Evolutionary conservation across 2,888 invertebrate genomes (phyloP).

Genomic region (Cordilura impudica): DNA sequence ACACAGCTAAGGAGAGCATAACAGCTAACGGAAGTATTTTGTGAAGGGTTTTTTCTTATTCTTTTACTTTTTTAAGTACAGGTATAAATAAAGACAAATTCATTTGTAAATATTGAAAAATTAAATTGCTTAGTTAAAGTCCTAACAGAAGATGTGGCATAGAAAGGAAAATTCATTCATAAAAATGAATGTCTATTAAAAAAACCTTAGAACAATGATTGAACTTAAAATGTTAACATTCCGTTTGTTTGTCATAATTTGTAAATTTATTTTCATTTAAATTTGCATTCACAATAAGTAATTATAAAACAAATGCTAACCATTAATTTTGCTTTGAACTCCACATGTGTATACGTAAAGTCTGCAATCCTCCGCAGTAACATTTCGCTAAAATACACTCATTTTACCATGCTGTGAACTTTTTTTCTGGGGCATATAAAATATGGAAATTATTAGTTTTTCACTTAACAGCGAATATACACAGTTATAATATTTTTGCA

Average conservation of each 20-base stretch:
- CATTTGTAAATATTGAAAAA: not conserved
- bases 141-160: no score
- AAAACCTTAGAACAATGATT: not conserved
- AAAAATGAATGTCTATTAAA: not conserved
- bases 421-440: constrained; percentile 14
- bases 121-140: not conserved
- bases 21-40: constrained; percentile 56
- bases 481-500: constrained; percentile 23
- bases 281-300: not conserved
- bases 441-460: constrained; percentile 18
- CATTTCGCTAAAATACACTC: not conserved
- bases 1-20: constrained; percentile 3
- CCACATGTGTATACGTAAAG: not conserved
- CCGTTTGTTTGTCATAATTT: no score
- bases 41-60: constrained; percentile 39
- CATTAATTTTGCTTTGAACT: not conserved
- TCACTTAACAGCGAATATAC: not conserved
- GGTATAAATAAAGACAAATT: not conserved
- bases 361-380: not conserved
- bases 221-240: not conserved
- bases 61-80: no score
- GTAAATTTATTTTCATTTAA: not conserved
- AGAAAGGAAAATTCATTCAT: not conserved
- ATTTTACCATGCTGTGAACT: not conserved
- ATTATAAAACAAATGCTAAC: constrained; percentile 8